Evolutionary conservation across 1,140 invertebrate species (phyloP).

Genomic region (Eurosta solidaginis): DNA sequence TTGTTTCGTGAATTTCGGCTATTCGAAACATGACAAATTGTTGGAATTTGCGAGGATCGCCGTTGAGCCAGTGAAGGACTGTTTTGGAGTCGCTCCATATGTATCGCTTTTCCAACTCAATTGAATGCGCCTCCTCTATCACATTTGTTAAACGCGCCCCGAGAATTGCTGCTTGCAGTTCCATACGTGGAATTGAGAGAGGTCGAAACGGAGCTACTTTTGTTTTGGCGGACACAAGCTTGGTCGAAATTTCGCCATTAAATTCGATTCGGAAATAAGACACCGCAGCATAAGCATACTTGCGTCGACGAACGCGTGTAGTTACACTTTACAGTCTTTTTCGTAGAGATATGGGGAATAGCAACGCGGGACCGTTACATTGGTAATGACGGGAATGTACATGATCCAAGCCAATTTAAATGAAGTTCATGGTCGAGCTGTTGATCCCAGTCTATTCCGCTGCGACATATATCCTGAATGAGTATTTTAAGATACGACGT

Average conservation of each 20-base stretch:
- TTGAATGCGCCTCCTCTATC: neutral
- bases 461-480: slow-evolving; percentile 55
- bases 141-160: no score
- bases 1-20: no score
- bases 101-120: neutral
- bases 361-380: neutral
- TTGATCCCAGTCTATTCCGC: slow-evolving; percentile 55
- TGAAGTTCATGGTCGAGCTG: slow-evolving; percentile 33
- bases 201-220: slow-evolving; percentile 53
- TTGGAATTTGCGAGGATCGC: neutral
- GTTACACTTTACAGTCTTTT: neutral
- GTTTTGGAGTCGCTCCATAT: slow-evolving; percentile 21
- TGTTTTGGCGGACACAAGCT: slow-evolving; percentile 42
- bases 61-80: neutral
- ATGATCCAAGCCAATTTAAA: slow-evolving; percentile 39
- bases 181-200: no score
- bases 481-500: slow-evolving; percentile 55
- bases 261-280: slow-evolving; percentile 33
- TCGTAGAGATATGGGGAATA: neutral
- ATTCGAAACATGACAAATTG: no score
- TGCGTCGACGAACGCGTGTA: slow-evolving; percentile 41
- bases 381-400: neutral
- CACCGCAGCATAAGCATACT: slow-evolving; percentile 34
- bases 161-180: no score
- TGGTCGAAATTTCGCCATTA: neutral